These are phyloP conservation scores for Aphrophora alni DNA, from an alignment of 2,888 invertebrate genomes.

Conservation along the genomic window DNA sequence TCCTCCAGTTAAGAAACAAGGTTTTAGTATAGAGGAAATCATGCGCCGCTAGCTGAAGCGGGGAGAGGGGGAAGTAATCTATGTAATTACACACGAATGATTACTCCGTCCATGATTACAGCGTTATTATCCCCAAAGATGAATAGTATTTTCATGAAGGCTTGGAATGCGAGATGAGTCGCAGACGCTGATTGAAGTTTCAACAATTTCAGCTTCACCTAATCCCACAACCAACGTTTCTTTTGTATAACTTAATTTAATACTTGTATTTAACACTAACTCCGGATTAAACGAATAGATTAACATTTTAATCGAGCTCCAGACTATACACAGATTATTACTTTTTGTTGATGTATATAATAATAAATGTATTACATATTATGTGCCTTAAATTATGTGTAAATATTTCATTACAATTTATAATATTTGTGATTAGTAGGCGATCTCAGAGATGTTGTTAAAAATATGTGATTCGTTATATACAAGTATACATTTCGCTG, in stretches of 20 bases:
- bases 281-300: too few species aligned
- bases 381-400: background rate
- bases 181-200: background rate
- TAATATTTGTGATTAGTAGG: background rate
- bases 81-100: background rate
- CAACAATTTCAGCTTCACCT: background rate
- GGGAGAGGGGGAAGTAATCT: background rate
- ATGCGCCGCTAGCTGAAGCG: constrained; percentile 73
- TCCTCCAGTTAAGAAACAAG: constrained; percentile 73
- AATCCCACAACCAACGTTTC: background rate
- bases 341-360: too few species aligned
- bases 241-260: too few species aligned
- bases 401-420: background rate
- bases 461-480: background rate
- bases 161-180: background rate
- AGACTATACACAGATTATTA: too few species aligned
- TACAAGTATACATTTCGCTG: background rate
- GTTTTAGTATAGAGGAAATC: constrained; percentile 90
- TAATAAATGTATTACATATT: background rate
- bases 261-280: too few species aligned
- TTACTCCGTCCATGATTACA: background rate
- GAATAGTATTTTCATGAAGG: background rate
- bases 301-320: too few species aligned
- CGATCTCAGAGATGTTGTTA: background rate
- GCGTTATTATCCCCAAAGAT: constrained; percentile 4